phyloP scores from a whole-genome alignment of 2,888 invertebrate genomes.

The Helicoverpa assulta region DNA sequence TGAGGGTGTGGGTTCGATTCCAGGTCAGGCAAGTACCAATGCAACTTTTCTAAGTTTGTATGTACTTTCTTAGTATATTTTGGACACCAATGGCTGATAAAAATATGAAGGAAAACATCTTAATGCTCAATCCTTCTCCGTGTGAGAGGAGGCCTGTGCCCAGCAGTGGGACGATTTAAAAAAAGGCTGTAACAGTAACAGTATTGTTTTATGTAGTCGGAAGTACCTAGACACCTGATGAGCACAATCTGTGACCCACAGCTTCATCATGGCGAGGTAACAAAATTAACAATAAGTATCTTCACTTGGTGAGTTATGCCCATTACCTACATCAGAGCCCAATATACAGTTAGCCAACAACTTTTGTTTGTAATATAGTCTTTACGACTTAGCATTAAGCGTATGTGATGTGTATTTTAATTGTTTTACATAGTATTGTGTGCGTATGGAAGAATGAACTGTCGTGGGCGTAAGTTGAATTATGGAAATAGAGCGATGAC shows the following conservation, averaged over 20 bases:
- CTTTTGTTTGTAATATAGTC: conserved; percentile 69
- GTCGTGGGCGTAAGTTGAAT: conserved; percentile 81
- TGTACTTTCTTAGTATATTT: no score
- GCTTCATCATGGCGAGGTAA: conserved; percentile 24
- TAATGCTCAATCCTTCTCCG: no score
- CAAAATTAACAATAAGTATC: conserved; percentile 56
- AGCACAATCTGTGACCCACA: conserved; percentile 28
- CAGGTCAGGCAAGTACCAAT: no score
- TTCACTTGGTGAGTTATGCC: conserved; percentile 70
- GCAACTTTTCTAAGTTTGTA: no score
- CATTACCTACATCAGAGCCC: conserved; percentile 68
- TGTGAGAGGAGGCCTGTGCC: no score
- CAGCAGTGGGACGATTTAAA: no score
- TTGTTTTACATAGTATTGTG: conserved; percentile 59
- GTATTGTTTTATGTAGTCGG: not conserved
- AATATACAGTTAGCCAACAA: conserved; percentile 59
- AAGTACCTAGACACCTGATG: conserved; percentile 11
- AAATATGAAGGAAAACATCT: no score
- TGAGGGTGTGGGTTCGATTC: no score
- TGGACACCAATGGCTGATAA: no score
- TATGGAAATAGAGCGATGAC: conserved; percentile 86
- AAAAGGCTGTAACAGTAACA: no score
- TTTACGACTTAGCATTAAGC: conserved; percentile 71
- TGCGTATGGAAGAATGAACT: conserved; percentile 77
- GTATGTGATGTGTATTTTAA: conserved; percentile 58